Percentiles rank a stretch among this genome's conserved stretches.
These are phyloP conservation scores for Matsumyia berberina DNA, from an alignment of 2,888 invertebrate genomes.

Conservation along the genomic window DNA sequence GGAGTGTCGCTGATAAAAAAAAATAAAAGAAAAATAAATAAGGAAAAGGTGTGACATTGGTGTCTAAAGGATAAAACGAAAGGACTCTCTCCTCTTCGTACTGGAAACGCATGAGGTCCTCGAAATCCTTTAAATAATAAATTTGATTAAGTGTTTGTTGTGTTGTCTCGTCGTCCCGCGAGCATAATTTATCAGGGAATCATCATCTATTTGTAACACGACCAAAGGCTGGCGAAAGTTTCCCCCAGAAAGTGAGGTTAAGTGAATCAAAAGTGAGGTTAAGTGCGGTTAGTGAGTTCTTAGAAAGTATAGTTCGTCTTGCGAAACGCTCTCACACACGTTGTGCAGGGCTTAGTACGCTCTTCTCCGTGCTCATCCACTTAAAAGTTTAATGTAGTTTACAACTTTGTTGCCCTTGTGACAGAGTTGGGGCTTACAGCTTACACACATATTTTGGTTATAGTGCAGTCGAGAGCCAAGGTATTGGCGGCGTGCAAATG, in stretches of 20 bases:
- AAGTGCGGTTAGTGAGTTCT: constrained; percentile 58
- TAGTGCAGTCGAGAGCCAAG: constrained; percentile 13
- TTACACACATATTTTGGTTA: constrained; percentile 27
- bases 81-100: too few species aligned
- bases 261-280: constrained; percentile 63
- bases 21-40: constrained; percentile 33
- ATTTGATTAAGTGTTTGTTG: constrained; percentile 58
- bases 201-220: constrained; percentile 42
- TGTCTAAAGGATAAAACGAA: constrained; percentile 23
- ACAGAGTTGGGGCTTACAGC: constrained; percentile 68
- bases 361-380: constrained; percentile 19
- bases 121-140: constrained; percentile 67
- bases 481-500: constrained; percentile 51
- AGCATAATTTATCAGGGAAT: constrained; percentile 66
- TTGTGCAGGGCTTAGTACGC: constrained; percentile 9
- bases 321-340: neutral
- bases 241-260: constrained; percentile 18
- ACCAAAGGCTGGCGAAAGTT: too few species aligned
- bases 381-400: constrained; percentile 71
- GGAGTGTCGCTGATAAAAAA: constrained; percentile 36
- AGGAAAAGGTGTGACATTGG: constrained; percentile 52
- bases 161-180: constrained; percentile 47
- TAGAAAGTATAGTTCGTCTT: constrained; percentile 9
- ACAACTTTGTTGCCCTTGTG: constrained; percentile 65
- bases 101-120: constrained; percentile 44